Conservation (phyloP, 2,888 invertebrate species). For the Eueremaeus valkanovi region DNA sequence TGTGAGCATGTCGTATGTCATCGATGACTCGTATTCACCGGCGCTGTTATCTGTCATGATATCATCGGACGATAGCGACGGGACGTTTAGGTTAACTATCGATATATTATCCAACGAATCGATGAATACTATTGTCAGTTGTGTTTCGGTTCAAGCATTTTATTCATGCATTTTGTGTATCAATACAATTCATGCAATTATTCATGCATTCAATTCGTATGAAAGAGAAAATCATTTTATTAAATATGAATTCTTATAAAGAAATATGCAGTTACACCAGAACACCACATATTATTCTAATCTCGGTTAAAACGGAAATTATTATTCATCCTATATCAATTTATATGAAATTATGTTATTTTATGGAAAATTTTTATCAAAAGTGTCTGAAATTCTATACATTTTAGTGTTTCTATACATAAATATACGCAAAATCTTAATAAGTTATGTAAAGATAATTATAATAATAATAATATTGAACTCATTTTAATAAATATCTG, state of each 20-base stretch:
- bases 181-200: neutral
- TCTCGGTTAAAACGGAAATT: too few species aligned
- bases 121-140: conserved; percentile 1
- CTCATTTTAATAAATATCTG: neutral
- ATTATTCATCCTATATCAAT: too few species aligned
- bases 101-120: conserved; percentile 22
- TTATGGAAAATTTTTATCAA: too few species aligned
- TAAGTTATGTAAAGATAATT: too few species aligned
- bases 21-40: neutral
- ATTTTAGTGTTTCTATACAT: neutral
- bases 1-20: neutral
- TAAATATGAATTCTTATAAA: neutral
- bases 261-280: too few species aligned
- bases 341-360: too few species aligned
- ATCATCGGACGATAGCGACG: neutral
- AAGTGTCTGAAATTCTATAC: too few species aligned
- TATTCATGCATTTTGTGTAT: too few species aligned
- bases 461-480: too few species aligned
- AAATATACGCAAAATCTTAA: too few species aligned
- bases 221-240: neutral
- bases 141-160: neutral
- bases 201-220: neutral
- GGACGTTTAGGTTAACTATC: neutral
- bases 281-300: too few species aligned
- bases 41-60: neutral